These are phyloP conservation scores for Tenthredo amoena DNA, from an alignment of 2,888 invertebrate species.

Conservation along the genomic window DNA sequence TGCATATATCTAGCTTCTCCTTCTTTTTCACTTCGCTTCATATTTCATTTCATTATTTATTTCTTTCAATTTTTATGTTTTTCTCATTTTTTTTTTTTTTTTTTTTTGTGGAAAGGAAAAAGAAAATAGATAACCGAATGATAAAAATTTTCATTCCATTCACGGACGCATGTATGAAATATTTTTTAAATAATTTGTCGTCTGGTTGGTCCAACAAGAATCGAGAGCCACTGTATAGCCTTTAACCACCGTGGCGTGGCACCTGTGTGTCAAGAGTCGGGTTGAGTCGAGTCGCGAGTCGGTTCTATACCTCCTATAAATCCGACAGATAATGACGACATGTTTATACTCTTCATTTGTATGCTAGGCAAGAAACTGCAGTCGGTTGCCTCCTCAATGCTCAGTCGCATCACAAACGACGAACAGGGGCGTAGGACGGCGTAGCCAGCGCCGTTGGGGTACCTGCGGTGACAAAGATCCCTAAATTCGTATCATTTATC, in stretches of 20 bases:
- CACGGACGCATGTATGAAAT: no score
- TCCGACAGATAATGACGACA: slow-evolving; percentile 75
- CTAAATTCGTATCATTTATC: no score
- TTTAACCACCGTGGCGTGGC: not conserved
- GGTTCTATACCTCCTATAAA: slow-evolving; percentile 68
- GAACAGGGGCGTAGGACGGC: not conserved
- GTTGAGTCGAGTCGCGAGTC: slow-evolving; percentile 33
- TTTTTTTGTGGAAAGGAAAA: no score
- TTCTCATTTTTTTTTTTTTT: no score
- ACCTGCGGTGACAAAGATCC: no score
- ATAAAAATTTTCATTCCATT: not conserved
- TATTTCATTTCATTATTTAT: no score
- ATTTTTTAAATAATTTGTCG: not conserved
- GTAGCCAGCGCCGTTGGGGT: not conserved
- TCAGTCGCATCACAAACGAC: not conserved
- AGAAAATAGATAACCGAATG: no score
- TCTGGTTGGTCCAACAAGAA: not conserved
- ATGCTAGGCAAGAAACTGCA: slow-evolving; percentile 67
- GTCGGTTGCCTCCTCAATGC: not conserved
- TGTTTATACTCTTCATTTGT: slow-evolving; percentile 76
- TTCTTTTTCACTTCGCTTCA: not conserved
- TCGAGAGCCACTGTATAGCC: slow-evolving; percentile 32
- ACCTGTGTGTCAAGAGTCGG: slow-evolving; percentile 50
- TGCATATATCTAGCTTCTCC: not conserved
- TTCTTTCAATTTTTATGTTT: no score